Evolutionary conservation across 1,140 invertebrate genomes (phyloP), one percentile per base, ranked within the genome.

Genomic region (Caenorhabditis remanei): DNA sequence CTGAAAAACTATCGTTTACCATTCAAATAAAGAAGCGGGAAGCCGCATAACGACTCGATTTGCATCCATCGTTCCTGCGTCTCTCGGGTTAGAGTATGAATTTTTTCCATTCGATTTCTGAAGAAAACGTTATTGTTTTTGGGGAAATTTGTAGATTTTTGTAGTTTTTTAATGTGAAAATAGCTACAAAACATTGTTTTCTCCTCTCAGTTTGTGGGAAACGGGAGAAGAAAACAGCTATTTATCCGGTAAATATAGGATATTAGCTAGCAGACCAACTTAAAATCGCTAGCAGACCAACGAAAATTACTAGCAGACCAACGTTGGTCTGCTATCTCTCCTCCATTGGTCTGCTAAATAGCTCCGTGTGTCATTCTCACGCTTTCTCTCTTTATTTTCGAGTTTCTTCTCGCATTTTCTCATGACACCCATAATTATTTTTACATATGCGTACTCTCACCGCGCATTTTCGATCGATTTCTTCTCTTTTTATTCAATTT

Each of bases 21-120:
- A 65, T 82, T 71, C 24, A 56, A 8, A 82, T 85, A 85, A 24
- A 89, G 84, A 32, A 88, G 63, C 8, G 85, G 91, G 67, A 92
- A 93, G 7, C 91, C 91, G 67, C 89, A 90, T 16, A 92, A 46
- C 13, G 89, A 86, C 85, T 92, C 91, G 41, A 92, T 93, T 75
- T 92, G 87, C 32, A 90, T 84, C 90, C 91, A 92, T 58, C 91
- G 65, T 50, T 93, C 87, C 43, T 90, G 87, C 14, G 90, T 88
- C 83, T 92, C 91, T n/a, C 88, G 87, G 21, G 93, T 89, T 16
- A 87, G 84, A 7, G 87, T 58, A 40, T 90, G 91, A 56, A 92
- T 92, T 67, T 90, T 90, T 87, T 92, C 91, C 92, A 92, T 92
- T 79, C 92, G 87, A 58, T 84, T 87, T 88, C 91, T 92, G 40